These are phyloP conservation scores for Microhierax caerulescens DNA, from an alignment of 2,797 vertebrate species.

Conservation along the genomic window DNA sequence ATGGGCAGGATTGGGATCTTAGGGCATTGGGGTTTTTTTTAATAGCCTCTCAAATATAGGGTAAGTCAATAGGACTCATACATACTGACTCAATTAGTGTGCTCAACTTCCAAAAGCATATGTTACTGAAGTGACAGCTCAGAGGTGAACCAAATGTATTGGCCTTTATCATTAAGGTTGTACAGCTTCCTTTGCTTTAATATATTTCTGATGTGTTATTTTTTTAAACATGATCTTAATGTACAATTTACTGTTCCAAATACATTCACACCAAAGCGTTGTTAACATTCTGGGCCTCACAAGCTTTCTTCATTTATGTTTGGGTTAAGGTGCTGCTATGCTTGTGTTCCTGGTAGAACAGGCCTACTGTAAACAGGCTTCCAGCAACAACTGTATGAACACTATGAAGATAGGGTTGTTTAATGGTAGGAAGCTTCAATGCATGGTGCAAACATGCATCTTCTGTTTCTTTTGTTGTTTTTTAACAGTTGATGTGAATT, in stretches of 20 bases:
- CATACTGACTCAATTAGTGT: not conserved
- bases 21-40: not conserved
- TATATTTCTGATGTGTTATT: not conserved
- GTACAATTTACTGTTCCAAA: constrained; percentile 33
- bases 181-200: constrained; percentile 48
- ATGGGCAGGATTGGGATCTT: not conserved
- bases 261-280: constrained; percentile 16
- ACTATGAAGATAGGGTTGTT: not conserved
- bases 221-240: not conserved
- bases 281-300: not conserved
- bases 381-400: not conserved
- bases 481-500: not conserved
- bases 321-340: constrained; percentile 17
- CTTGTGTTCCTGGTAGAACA: not conserved
- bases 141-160: constrained; percentile 13
- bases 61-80: not conserved
- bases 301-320: not conserved
- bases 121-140: not conserved
- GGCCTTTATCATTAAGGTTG: not conserved
- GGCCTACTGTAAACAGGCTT: not conserved
- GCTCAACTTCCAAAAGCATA: not conserved
- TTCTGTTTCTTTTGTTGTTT: not conserved
- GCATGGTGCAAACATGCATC: not conserved
- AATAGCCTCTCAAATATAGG: not conserved
- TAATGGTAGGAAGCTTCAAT: not conserved